phyloP scores from a whole-genome alignment of 2,797 vertebrate genomes.

The Tapirus indicus region DNA sequence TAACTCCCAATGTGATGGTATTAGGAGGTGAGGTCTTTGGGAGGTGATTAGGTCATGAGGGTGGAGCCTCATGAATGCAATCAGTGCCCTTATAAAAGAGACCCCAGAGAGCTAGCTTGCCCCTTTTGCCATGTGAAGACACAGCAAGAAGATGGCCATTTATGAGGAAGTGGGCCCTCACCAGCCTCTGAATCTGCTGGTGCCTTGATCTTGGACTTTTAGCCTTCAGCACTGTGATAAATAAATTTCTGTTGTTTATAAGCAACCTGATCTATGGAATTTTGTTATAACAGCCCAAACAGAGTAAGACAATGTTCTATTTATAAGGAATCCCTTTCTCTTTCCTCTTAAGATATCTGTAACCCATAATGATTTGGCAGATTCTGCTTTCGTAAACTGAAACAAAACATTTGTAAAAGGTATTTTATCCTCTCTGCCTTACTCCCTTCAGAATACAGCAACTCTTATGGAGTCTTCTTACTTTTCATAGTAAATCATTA shows the following conservation, averaged over 20 bases:
- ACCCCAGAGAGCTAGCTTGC: background rate
- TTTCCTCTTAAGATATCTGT: background rate
- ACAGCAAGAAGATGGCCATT: background rate
- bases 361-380: background rate
- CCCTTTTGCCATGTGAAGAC: background rate
- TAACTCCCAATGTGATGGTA: background rate
- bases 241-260: background rate
- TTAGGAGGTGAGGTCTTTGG: background rate
- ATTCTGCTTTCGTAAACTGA: constrained; percentile 12
- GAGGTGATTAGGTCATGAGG: background rate
- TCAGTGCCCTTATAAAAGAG: background rate
- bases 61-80: background rate
- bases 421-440: background rate
- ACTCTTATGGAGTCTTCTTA: background rate
- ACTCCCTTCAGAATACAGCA: background rate
- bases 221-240: background rate
- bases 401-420: background rate
- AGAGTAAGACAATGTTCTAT: background rate
- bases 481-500: background rate
- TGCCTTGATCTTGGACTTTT: background rate
- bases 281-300: background rate
- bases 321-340: background rate
- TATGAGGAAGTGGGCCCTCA: background rate
- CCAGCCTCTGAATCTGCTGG: background rate
- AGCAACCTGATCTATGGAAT: background rate